Evolutionary conservation across 2,113 vertebrate genomes (phyloP).

Genomic region (Oreotrochilus melanogaster): DNA sequence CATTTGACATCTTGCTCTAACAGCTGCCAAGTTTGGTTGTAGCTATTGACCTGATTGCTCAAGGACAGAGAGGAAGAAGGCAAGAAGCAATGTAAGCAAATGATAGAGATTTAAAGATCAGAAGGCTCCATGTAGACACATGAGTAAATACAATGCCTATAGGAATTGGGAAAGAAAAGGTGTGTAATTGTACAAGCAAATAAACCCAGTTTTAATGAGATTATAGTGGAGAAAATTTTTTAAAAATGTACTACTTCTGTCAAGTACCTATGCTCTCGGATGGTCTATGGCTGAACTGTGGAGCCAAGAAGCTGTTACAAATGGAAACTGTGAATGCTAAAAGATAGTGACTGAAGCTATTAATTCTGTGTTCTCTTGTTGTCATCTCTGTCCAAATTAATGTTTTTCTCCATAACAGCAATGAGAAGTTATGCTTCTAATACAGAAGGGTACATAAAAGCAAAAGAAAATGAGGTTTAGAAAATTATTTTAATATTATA

Average conservation of each 20-base stretch:
- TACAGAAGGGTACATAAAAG: background rate
- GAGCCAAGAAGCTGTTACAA: background rate
- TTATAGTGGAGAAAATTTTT: background rate
- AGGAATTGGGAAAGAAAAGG: background rate
- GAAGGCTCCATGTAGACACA: background rate
- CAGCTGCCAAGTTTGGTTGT: slow-evolving; percentile 67
- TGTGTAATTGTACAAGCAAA: background rate
- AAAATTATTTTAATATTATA: background rate
- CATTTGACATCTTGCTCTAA: slow-evolving; percentile 65
- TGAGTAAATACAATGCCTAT: background rate
- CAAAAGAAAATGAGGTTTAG: background rate
- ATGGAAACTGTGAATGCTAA: background rate
- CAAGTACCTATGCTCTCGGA: background rate
- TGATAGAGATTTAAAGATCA: slow-evolving; percentile 19
- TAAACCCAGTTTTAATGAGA: background rate
- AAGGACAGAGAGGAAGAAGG: slow-evolving; percentile 57
- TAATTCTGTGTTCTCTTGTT: background rate
- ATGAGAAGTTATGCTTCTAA: background rate
- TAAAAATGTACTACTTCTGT: background rate
- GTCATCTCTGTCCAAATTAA: background rate
- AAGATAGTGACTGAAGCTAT: background rate
- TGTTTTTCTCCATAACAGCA: background rate
- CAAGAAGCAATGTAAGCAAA: background rate
- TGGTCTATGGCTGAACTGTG: background rate
- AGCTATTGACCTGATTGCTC: slow-evolving; percentile 62